Conservation (phyloP, 2,797 vertebrate genomes). For the Gambelia wislizenii region DNA sequence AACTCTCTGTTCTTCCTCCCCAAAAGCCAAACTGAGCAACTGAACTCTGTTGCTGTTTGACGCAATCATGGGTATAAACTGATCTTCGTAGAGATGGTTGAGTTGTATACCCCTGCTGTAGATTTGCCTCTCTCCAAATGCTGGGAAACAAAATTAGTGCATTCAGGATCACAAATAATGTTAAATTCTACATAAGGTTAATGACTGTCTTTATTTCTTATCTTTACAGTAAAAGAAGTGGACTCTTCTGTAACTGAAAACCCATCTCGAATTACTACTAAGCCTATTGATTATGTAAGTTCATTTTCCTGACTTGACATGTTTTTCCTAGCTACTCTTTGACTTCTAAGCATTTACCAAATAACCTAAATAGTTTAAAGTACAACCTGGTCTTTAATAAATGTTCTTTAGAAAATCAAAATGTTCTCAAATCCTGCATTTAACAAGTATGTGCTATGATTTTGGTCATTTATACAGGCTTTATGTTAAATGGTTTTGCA, state of each 20-base stretch:
- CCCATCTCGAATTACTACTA: slow-evolving; percentile 67
- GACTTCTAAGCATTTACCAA: slow-evolving; percentile 1
- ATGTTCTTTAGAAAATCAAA: background rate
- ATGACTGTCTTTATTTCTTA: background rate
- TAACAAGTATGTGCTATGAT: slow-evolving; percentile 1
- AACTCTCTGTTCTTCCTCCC: background rate
- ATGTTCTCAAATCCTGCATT: background rate
- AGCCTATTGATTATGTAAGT: slow-evolving; percentile 54
- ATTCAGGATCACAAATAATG: background rate
- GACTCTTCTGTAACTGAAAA: slow-evolving; percentile 66
- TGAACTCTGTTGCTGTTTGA: background rate
- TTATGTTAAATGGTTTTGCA: slow-evolving; percentile 42
- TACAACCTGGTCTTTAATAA: background rate
- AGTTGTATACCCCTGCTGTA: background rate
- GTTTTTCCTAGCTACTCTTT: background rate
- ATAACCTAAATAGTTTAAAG: background rate
- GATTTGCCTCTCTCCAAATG: background rate
- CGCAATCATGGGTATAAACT: background rate
- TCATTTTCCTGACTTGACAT: background rate
- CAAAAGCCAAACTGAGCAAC: background rate
- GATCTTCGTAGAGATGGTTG: no score
- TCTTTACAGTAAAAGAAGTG: slow-evolving; percentile 79
- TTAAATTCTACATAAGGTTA: background rate
- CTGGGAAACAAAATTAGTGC: background rate
- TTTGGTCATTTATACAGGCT: background rate